Percentiles rank a stretch among this genome's conserved stretches.
Conservation (phyloP, 2,888 invertebrate genomes). For the Trachelus stipa region DNA sequence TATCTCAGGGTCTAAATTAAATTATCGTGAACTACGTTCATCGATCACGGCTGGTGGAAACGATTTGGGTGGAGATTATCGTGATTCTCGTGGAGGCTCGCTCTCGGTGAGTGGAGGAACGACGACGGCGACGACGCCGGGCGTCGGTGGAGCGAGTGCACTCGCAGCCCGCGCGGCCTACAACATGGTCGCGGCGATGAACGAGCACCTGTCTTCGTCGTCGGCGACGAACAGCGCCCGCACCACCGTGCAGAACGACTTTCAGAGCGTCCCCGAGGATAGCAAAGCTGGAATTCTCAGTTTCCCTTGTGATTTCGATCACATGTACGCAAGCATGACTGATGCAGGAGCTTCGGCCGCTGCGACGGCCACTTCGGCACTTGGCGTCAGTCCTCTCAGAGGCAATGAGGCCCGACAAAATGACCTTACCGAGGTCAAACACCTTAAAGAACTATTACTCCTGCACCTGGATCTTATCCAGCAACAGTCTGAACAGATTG, state of each 20-base stretch:
- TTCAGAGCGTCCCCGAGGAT: slow-evolving; percentile 33
- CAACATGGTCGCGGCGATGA: slow-evolving; percentile 67
- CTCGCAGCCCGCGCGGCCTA: slow-evolving; percentile 40
- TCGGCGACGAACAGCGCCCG: slow-evolving; percentile 42
- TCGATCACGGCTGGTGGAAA: not conserved
- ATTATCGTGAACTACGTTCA: slow-evolving; percentile 2
- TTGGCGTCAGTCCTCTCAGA: slow-evolving; percentile 59
- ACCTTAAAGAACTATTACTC: slow-evolving; percentile 82
- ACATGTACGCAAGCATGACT: slow-evolving; percentile 77
- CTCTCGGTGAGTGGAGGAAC: slow-evolving; percentile 58
- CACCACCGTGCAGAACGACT: slow-evolving; percentile 29
- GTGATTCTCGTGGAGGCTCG: not conserved
- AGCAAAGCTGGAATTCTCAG: slow-evolving; percentile 69
- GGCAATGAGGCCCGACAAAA: slow-evolving; percentile 60
- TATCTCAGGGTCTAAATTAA: slow-evolving; percentile 22
- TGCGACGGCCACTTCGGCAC: slow-evolving; percentile 54
- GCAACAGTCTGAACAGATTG: slow-evolving; percentile 87
- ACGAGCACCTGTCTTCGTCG: slow-evolving; percentile 62
- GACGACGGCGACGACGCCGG: slow-evolving; percentile 76
- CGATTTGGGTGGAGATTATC: not conserved
- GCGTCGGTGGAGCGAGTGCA: slow-evolving; percentile 70
- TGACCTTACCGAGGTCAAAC: slow-evolving; percentile 72
- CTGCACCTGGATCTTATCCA: slow-evolving; percentile 90
- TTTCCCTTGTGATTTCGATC: slow-evolving; percentile 75
- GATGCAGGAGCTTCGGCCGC: slow-evolving; percentile 55